A percentile compares a stretch with the other conserved stretches of the same genome.
These are phyloP conservation scores for Exocentrus adspersus DNA, from an alignment of 2,888 invertebrate species.

Conservation along the genomic window DNA sequence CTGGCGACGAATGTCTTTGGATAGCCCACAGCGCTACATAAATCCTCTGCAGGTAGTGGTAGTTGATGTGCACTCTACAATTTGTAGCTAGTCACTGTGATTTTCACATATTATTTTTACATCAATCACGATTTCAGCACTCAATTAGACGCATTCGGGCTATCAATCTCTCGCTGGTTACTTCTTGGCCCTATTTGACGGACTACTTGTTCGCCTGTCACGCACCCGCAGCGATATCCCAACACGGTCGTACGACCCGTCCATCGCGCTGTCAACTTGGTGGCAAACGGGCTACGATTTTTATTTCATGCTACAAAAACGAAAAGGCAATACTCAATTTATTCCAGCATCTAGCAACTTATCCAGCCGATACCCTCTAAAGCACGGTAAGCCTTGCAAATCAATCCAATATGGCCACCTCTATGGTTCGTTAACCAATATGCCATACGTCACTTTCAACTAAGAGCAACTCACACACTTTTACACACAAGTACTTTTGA, in stretches of 20 bases:
- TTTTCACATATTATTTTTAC: constrained; percentile 63
- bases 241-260: constrained; percentile 37
- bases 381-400: too few relatives aligned
- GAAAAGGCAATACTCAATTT: too few relatives aligned
- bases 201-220: constrained; percentile 37
- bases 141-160: constrained; percentile 55
- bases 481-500: too few relatives aligned
- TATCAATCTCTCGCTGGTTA: constrained; percentile 40
- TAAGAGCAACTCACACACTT: too few relatives aligned
- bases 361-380: too few relatives aligned
- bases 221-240: constrained; percentile 39
- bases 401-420: too few relatives aligned
- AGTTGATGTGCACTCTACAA: constrained; percentile 45
- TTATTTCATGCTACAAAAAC: constrained; percentile 15
- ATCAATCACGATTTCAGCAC: constrained; percentile 62
- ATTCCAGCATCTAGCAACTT: too few relatives aligned
- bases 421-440: too few relatives aligned
- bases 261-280: constrained; percentile 38
- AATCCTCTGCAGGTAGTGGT: constrained; percentile 58
- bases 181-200: constrained; percentile 35
- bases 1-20: constrained; percentile 1
- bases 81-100: constrained; percentile 60
- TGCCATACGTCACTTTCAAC: too few relatives aligned
- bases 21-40: constrained; percentile 52
- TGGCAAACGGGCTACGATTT: constrained; percentile 26